Evolutionary conservation across 2,113 vertebrate species (phyloP).

Genomic region (Sialia sialis): DNA sequence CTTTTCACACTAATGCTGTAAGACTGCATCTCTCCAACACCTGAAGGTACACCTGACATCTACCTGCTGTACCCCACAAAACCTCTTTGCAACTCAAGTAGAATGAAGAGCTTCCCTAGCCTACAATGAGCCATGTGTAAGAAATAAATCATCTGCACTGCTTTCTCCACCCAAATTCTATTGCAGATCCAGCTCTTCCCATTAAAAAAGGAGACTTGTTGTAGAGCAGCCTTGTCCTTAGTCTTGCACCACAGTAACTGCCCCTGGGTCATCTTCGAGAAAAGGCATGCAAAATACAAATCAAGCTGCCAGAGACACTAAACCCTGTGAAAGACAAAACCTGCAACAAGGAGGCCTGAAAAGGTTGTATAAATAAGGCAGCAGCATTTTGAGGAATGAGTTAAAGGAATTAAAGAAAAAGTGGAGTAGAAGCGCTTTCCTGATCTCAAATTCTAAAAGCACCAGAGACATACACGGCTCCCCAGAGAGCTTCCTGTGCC

Average conservation of each 20-base stretch:
- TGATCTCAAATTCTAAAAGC: background rate
- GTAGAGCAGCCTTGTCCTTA: background rate
- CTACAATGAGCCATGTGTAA: background rate
- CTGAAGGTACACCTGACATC: background rate
- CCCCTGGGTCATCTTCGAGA: background rate
- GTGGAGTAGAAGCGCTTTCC: background rate
- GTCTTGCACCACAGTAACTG: background rate
- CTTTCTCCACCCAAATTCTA: background rate
- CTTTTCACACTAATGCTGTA: background rate
- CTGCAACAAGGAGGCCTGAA: background rate
- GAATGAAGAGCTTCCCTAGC: background rate
- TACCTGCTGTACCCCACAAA: background rate
- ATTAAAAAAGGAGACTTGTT: background rate
- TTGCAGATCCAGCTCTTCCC: background rate
- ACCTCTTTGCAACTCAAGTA: background rate
- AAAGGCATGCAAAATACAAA: background rate
- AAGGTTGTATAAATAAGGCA: background rate
- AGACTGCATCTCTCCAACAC: background rate
- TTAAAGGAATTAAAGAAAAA: background rate
- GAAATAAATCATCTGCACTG: background rate
- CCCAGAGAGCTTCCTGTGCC: background rate
- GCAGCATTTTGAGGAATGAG: background rate
- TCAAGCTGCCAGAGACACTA: background rate
- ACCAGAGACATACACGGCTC: background rate
- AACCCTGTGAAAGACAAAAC: background rate